Conservation (phyloP, 2,888 invertebrate species). For the Leptopterna dolabrata region DNA sequence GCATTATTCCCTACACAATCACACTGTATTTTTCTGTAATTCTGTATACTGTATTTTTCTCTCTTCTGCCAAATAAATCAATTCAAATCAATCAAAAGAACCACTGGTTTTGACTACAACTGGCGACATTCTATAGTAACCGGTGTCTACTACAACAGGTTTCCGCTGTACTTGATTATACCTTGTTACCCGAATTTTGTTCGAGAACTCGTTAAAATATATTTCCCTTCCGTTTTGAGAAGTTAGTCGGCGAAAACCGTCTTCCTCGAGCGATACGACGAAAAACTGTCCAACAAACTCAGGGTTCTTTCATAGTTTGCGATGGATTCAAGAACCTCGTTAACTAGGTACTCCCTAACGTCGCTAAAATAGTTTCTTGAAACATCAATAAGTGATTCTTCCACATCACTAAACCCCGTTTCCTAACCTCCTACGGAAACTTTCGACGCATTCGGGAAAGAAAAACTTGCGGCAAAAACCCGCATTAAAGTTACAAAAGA, state of each 20-base stretch:
- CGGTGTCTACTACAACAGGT: no score
- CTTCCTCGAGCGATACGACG: background rate
- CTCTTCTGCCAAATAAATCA: no score
- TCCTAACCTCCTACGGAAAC: background rate
- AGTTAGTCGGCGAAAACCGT: background rate
- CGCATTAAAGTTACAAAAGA: background rate
- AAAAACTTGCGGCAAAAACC: slow-evolving; percentile 8
- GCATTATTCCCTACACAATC: no score
- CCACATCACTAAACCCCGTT: background rate
- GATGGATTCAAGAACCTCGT: background rate
- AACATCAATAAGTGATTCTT: slow-evolving; percentile 15
- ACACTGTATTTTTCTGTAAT: no score
- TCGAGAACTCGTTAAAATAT: no score
- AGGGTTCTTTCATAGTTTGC: background rate
- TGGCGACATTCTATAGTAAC: no score
- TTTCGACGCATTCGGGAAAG: background rate
- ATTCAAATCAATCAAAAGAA: no score
- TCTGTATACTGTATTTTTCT: no score
- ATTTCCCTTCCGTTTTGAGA: no score
- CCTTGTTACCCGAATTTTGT: no score
- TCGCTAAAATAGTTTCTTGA: background rate
- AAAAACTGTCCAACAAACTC: background rate
- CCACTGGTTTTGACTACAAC: no score
- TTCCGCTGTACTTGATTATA: no score
- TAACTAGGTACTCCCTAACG: background rate